Evolutionary conservation across 2,113 vertebrate genomes (phyloP).

Genomic region (Trematocara stigmaticum): DNA sequence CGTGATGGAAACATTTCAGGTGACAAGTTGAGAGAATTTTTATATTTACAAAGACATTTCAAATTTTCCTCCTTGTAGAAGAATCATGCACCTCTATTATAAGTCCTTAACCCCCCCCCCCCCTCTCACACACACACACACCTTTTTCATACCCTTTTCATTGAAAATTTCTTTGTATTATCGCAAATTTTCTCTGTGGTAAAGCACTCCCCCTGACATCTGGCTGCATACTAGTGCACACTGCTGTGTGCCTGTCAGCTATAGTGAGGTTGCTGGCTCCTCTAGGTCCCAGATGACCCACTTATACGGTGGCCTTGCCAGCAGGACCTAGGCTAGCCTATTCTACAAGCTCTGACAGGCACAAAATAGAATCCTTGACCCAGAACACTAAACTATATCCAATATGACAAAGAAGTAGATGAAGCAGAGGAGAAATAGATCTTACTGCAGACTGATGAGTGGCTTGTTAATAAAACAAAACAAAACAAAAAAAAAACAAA

Average conservation of each 20-base stretch:
- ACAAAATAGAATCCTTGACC: constrained; percentile 78
- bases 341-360: constrained; percentile 75
- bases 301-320: constrained; percentile 73
- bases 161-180: neutral
- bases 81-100: neutral
- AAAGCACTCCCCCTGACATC: constrained; percentile 4
- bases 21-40: neutral
- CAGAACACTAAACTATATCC: constrained; percentile 70
- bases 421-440: constrained; percentile 38
- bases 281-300: constrained; percentile 68
- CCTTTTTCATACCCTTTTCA: neutral
- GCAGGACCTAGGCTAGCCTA: constrained; percentile 77
- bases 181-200: neutral
- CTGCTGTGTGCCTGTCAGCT: constrained; percentile 73
- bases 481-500: neutral
- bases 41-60: neutral
- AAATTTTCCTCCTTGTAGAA: neutral
- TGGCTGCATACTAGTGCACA: constrained; percentile 38
- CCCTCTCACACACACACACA: neutral
- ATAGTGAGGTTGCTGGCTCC: constrained; percentile 71
- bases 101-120: neutral
- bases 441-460: constrained; percentile 18
- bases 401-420: constrained; percentile 62
- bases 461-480: neutral
- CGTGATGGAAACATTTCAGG: neutral